These are phyloP conservation scores for Artemia franciscana DNA, from an alignment of 1,140 invertebrate genomes.

Conservation along the genomic window DNA sequence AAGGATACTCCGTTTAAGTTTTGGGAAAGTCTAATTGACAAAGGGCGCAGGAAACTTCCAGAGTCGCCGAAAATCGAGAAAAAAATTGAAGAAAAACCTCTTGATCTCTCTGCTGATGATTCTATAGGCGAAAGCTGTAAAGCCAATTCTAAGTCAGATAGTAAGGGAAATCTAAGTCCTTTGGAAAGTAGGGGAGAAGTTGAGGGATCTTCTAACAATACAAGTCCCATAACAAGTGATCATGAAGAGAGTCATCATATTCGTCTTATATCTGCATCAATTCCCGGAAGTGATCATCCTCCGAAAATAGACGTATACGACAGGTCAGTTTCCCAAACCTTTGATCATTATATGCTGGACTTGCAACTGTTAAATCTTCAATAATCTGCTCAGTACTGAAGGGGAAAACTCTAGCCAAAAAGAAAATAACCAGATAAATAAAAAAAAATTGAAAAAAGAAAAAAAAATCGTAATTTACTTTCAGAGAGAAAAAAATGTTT, in stretches of 20 bases:
- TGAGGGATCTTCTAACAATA: background rate
- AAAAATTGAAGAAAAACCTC: background rate
- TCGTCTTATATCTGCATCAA: background rate
- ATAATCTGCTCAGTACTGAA: no score
- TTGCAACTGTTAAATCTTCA: no score
- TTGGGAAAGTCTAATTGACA: background rate
- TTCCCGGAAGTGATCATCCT: background rate
- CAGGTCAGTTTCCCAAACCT: no score
- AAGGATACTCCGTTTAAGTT: background rate
- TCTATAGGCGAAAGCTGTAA: background rate
- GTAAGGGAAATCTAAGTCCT: background rate
- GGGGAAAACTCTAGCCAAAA: no score
- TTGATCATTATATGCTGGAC: no score
- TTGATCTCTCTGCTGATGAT: background rate
- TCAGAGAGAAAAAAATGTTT: no score
- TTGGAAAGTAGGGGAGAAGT: background rate
- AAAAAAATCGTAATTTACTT: no score
- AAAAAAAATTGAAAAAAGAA: no score
- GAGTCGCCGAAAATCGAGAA: background rate
- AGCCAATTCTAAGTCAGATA: background rate
- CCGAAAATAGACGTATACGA: background rate
- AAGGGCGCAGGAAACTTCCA: background rate
- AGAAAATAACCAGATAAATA: no score
- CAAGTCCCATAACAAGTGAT: background rate
- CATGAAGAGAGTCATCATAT: background rate